Percentiles rank a stretch among this genome's conserved stretches.
These are phyloP conservation scores for Solea senegalensis DNA, from an alignment of 2,113 vertebrate species.

Conservation along the genomic window DNA sequence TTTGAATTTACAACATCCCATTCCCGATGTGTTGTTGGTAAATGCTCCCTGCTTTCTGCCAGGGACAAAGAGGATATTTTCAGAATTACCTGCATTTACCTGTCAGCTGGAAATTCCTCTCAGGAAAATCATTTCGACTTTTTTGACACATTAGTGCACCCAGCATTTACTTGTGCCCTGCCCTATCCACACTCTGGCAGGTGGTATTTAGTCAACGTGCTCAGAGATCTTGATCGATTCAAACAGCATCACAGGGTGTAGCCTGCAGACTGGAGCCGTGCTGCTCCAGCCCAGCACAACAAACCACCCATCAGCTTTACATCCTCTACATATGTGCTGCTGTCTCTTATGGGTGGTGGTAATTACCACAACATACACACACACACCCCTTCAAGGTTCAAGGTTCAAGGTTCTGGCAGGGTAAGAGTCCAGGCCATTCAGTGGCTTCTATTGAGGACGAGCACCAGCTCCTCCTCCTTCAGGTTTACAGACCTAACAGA, in stretches of 20 bases:
- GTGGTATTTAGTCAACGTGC: slow-evolving; percentile 58
- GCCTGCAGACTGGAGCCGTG: slow-evolving; percentile 52
- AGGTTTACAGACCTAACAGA: slow-evolving; percentile 56
- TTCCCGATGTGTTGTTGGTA: slow-evolving; percentile 21
- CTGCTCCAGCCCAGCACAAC: slow-evolving; percentile 50
- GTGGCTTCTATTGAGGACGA: slow-evolving; percentile 74
- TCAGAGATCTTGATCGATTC: slow-evolving; percentile 48
- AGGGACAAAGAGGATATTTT: slow-evolving; percentile 56
- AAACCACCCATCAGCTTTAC: slow-evolving; percentile 68
- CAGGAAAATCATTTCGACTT: slow-evolving; percentile 52
- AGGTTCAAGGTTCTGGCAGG: slow-evolving; percentile 42
- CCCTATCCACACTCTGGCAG: slow-evolving; percentile 38
- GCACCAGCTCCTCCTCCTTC: slow-evolving; percentile 42
- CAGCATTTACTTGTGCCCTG: slow-evolving; percentile 47
- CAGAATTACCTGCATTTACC: slow-evolving; percentile 53
- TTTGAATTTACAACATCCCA: slow-evolving; percentile 20
- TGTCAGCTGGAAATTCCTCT: slow-evolving; percentile 44
- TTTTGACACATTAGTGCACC: slow-evolving; percentile 58
- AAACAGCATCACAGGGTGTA: slow-evolving; percentile 41
- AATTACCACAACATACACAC: slow-evolving; percentile 68
- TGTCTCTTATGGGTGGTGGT: slow-evolving; percentile 63
- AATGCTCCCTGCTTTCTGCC: slow-evolving; percentile 9
- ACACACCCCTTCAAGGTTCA: slow-evolving; percentile 15
- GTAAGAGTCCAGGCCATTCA: slow-evolving; percentile 50
- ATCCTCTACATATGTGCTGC: slow-evolving; percentile 34